Evolutionary conservation across 2,888 invertebrate species (phyloP).

Genomic region (Brenthis daphne): DNA sequence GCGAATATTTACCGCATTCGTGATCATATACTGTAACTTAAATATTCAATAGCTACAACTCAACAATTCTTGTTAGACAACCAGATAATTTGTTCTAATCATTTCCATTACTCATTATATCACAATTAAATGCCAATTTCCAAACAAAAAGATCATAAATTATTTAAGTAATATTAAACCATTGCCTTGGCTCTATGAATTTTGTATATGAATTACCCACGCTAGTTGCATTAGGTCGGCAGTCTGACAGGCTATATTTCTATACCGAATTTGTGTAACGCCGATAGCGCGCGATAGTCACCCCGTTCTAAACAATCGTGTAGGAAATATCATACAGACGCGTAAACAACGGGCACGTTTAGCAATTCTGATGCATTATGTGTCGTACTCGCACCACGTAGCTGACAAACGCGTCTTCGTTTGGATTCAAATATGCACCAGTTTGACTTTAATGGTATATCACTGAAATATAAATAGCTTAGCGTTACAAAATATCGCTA

Average conservation of each 20-base stretch:
- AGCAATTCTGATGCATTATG: constrained; percentile 59
- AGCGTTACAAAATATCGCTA: too few relatives aligned
- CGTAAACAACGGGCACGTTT: constrained; percentile 56
- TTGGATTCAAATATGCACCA: constrained; percentile 29
- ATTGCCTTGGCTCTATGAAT: constrained; percentile 16
- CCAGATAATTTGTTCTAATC: constrained; percentile 4
- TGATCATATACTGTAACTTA: constrained; percentile 21
- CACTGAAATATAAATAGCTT: not conserved
- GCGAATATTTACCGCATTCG: constrained; percentile 21
- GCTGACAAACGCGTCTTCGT: constrained; percentile 43
- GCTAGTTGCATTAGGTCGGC: constrained; percentile 18
- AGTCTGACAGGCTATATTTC: constrained; percentile 26
- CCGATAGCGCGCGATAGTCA: constrained; percentile 32
- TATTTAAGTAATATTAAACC: constrained; percentile 8
- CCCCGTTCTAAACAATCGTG: constrained; percentile 44
- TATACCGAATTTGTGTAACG: constrained; percentile 33
- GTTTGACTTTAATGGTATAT: not conserved
- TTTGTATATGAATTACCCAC: constrained; percentile 20
- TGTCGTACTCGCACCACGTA: constrained; percentile 23
- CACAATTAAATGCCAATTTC: not conserved
- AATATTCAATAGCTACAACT: constrained; percentile 25
- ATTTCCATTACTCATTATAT: constrained; percentile 3
- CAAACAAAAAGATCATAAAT: constrained; percentile 14
- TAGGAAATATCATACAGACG: constrained; percentile 46
- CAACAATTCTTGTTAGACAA: not conserved